phyloP scores from a whole-genome alignment of 2,797 vertebrate species.

The Anguilla anguilla region DNA sequence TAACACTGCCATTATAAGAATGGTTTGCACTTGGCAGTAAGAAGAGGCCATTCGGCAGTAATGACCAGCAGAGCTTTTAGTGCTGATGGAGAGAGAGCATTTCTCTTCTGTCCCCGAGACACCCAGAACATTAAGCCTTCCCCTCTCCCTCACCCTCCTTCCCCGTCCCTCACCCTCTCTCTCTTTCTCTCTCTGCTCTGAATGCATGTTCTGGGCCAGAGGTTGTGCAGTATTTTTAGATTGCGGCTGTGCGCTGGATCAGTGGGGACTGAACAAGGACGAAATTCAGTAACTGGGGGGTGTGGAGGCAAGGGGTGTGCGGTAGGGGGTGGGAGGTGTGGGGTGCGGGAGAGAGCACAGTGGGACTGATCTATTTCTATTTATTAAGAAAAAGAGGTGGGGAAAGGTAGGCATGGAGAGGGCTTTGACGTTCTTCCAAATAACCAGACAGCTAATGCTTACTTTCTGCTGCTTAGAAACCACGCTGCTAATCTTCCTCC shows the following conservation, averaged over 20 bases:
- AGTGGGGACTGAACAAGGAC: slow-evolving; percentile 3
- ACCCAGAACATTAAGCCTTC: neutral
- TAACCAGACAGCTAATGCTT: neutral
- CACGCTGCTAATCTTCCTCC: neutral
- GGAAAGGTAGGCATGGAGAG: neutral
- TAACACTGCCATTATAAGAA: neutral
- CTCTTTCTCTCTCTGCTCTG: neutral
- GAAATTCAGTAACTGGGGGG: neutral
- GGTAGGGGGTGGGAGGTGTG: no score
- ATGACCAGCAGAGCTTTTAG: neutral
- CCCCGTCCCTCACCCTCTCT: neutral
- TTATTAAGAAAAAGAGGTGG: neutral
- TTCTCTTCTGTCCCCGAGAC: neutral
- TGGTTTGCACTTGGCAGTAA: neutral
- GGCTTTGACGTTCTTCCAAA: neutral
- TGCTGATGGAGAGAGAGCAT: neutral
- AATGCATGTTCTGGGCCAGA: neutral
- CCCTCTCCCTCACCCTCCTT: no score
- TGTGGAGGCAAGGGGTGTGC: neutral
- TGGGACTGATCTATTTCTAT: neutral
- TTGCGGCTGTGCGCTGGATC: neutral
- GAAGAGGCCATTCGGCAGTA: neutral
- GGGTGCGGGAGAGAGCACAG: neutral
- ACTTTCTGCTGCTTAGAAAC: neutral
- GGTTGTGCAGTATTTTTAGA: slow-evolving; percentile 10